Base-by-base conservation (phyloP, 2,113 vertebrate genomes). In the Alouatta palliata region DNA sequence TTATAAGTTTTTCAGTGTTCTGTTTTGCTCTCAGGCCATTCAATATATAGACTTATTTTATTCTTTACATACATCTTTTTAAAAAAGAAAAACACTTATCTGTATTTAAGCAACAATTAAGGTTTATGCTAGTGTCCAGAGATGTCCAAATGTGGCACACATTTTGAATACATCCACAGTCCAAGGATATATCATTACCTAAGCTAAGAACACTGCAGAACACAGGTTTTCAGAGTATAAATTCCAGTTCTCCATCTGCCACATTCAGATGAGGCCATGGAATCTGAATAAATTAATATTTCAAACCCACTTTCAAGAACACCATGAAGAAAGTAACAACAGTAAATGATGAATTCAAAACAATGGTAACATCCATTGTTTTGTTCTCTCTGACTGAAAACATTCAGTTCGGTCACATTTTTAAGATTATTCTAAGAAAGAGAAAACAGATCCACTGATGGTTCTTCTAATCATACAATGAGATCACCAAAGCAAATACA, bases 21-120 rank as follows among this genome's bases (percentile, higher is more conserved):
- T 97, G 58, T 82, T 87, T 76, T 79, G 6, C 81, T 95, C 43
- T 91, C 32, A 87, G 35, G 43, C 8, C 30, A 76, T 43, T 25
- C 52, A 84, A 79, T 77, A 14, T 25, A 49, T 32, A 35, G 27
- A 13, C 19, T 88, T 89, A 80, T 91, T 94, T 97, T 90, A 47
- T 83, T 94, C 35, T 88, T 88, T 85, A 43, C 20, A 49, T 35
- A 90, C 71, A 19, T 21, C 32, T 81, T 96, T 82, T 20, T 35
- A 8, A 93, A 58, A 95, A 66, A 86, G 35, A 95, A 83, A 96
- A 87, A 73, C 47, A 94, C 77, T 47, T 79, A 5, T 49, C 83
- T 96, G 12, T 73, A 83, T 56, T 92, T 96, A 94, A 92, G 49
- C 37, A 87, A 21, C 96, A 97, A 91, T 87, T 91, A 92, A 87